Evolutionary conservation across 2,113 vertebrate genomes (phyloP).

Genomic region (Cyprinodon variegatus): DNA sequence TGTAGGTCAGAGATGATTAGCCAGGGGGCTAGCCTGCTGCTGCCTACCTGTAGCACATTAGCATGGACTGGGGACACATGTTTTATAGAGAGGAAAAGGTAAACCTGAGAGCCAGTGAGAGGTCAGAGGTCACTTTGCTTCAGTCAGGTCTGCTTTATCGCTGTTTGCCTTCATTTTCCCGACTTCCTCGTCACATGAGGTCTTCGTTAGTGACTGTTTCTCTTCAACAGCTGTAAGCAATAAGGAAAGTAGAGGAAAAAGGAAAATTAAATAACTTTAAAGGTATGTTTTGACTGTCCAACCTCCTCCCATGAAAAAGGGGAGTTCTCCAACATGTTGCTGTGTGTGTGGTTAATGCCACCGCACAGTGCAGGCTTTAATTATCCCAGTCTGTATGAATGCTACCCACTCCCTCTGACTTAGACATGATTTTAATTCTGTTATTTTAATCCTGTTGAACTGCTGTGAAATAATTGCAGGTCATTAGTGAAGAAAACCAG

Average conservation of each 20-base stretch:
- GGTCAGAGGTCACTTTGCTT: background rate
- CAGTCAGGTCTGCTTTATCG: background rate
- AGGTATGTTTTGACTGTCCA: background rate
- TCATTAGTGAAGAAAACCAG: too few species aligned
- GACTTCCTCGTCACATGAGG: background rate
- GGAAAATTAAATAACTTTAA: background rate
- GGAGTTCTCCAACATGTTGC: background rate
- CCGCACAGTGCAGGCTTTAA: background rate
- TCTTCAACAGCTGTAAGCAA: background rate
- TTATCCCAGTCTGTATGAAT: background rate
- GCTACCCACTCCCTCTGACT: background rate
- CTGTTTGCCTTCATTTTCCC: too few species aligned
- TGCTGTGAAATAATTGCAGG: too few species aligned
- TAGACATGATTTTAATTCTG: background rate
- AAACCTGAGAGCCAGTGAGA: background rate
- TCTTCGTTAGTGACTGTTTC: background rate
- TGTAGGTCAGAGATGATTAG: slow-evolving; percentile 16
- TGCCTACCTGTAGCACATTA: slow-evolving; percentile 20
- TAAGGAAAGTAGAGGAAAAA: background rate
- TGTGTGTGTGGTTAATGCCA: background rate
- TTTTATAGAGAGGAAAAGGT: slow-evolving; percentile 32
- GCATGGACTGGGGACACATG: background rate
- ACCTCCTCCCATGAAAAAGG: background rate
- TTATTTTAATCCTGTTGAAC: background rate
- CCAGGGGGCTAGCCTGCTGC: slow-evolving; percentile 33